These are phyloP conservation scores for Phyllopteryx taeniolatus DNA, from an alignment of 2,113 vertebrate genomes.

Conservation along the genomic window DNA sequence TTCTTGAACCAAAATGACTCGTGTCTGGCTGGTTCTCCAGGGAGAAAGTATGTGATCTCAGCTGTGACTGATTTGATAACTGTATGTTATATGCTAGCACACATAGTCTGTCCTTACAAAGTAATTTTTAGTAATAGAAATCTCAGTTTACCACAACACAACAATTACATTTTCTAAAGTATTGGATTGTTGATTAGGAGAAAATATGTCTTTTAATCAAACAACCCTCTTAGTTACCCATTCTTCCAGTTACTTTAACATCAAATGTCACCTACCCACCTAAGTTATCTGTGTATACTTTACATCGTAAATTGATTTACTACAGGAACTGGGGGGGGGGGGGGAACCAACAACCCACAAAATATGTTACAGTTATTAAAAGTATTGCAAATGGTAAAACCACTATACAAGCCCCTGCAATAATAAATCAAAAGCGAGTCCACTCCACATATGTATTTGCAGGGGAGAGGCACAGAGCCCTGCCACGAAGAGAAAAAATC, in stretches of 20 bases:
- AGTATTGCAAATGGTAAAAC: no score
- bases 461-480: background rate
- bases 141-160: background rate
- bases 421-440: background rate
- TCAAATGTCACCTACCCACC: background rate
- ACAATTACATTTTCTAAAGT: background rate
- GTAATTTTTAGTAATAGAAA: background rate
- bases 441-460: background rate
- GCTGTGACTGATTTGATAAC: conserved; percentile 37
- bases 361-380: no score
- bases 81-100: background rate
- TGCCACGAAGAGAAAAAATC: background rate
- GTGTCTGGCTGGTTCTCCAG: conserved; percentile 18
- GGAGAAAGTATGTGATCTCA: conserved; percentile 28
- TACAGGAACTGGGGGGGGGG: background rate
- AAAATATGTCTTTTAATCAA: background rate
- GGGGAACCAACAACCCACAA: no score
- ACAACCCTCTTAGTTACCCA: background rate
- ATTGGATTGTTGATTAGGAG: background rate
- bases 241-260: no score
- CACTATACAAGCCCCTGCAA: no score
- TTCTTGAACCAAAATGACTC: conserved; percentile 23
- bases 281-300: background rate
- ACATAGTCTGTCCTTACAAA: background rate
- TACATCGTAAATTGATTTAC: background rate